These are phyloP conservation scores for Patella ulyssiponensis DNA, from an alignment of 2,888 invertebrate species.

Conservation along the genomic window DNA sequence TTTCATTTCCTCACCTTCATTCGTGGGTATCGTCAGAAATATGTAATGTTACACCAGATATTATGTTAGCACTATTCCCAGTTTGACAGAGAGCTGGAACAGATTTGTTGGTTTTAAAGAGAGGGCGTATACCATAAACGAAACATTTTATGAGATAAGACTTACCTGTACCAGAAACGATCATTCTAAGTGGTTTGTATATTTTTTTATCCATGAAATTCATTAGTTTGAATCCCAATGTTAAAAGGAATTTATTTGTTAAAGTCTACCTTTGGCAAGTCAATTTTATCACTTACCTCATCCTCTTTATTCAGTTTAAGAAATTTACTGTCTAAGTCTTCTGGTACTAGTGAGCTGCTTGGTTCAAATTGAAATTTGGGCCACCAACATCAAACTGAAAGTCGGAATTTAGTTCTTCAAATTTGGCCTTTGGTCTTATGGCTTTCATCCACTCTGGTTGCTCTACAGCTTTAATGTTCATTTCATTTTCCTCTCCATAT, in stretches of 20 bases:
- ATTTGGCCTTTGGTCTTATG: slow-evolving; percentile 31
- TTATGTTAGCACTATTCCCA: slow-evolving; percentile 45
- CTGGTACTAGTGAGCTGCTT: slow-evolving; percentile 23
- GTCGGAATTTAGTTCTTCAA: slow-evolving; percentile 21
- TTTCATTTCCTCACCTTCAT: slow-evolving; percentile 34
- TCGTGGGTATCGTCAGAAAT: slow-evolving; percentile 43
- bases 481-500: slow-evolving; percentile 3
- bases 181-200: slow-evolving; percentile 31
- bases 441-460: slow-evolving; percentile 43
- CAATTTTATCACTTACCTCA: slow-evolving; percentile 14
- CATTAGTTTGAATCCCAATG: slow-evolving; percentile 34
- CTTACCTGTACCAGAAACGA: slow-evolving; percentile 45
- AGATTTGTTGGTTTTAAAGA: slow-evolving; percentile 33
- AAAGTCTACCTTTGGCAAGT: slow-evolving; percentile 34
- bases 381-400: slow-evolving; percentile 47
- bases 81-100: slow-evolving; percentile 45
- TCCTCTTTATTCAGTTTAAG: slow-evolving; percentile 8
- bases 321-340: slow-evolving; percentile 27
- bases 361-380: slow-evolving; percentile 34
- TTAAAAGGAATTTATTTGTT: slow-evolving; percentile 39
- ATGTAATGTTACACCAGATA: slow-evolving; percentile 40
- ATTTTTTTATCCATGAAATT: slow-evolving; percentile 20
- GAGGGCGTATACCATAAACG: slow-evolving; percentile 29
- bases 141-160: slow-evolving; percentile 42
- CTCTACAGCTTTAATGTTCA: slow-evolving; percentile 1